Base-by-base conservation (phyloP, 2,797 vertebrate species). In the Sebastolobus alascanus region DNA sequence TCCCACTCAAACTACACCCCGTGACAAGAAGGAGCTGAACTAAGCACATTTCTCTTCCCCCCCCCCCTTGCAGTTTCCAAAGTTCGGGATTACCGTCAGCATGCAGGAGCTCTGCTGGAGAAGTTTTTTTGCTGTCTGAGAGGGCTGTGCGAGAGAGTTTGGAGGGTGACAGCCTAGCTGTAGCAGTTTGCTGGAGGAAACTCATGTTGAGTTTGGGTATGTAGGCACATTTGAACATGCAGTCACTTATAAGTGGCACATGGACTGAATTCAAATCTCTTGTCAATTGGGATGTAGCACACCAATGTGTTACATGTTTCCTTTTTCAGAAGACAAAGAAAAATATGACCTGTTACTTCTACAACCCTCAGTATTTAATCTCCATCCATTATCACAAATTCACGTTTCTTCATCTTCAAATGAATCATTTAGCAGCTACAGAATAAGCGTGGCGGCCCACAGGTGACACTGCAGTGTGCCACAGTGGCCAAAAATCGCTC, bases 21-120 rank as follows among this genome's bases (percentile, higher is more conserved):
- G 94, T 95, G 96, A 97, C 96, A 96, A 95, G 87, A 93, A 94
- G 92, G 90, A 93, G 95, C 96, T 96, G 95, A 95, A 96, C 95
- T 95, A 96, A 96, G 95, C 97, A 96, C 95, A 96, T 94, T 93
- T 95, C 92, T 90, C 95, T 91, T 75, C 71, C 78, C 78, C 25
- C 25, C 25, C 25, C 77, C 85, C 79, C 83, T 91, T 91, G 90
- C 92, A 95, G 90, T 95, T 95, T 92, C 91, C 90, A 95, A 95
- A 95, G 93, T 94, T 95, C 92, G 89, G 93, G 92, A 94, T 95
- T 94, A 94, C 90, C 91, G 88, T 95, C 92, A 94, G 91, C 92
- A 92, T 82, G 90, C 91, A 86, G 91, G 84, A 93, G 90, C 92
- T 91, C 89, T 91, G 84, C 89, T 80, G 92, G 91, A 90, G 92